Evolutionary conservation across 2,797 vertebrate genomes (phyloP), one percentile per base, ranked within the genome.

Genomic region (Urosaurus nigricauda): DNA sequence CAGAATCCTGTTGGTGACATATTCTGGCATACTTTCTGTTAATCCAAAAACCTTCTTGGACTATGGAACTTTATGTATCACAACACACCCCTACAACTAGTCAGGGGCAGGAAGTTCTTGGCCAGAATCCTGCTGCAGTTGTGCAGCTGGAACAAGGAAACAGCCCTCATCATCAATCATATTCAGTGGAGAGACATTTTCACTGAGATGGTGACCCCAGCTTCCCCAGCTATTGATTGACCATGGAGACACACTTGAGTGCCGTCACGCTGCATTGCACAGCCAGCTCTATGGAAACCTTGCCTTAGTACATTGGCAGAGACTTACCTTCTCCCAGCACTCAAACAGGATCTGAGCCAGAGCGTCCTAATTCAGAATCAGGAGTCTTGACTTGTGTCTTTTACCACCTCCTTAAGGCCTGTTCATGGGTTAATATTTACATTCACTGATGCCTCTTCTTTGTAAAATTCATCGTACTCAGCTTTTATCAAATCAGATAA

Each of bases 361-460:
- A 68, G 11, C 53, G 32, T 14, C 3, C 32, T 86, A 53, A 51
- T 68, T 79, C 47, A 78, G 74, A 65, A 68, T n/a, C 5, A 68
- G 47, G 26, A 84, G 19, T 58, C 19, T 40, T 70, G 73, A 84
- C 56, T 88, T 43, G 29, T 60, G 56, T 77, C 73, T 77, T 19
- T 60, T 60, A 83, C 7, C 8, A 43, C 4, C 35, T 65, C 17
- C 17, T 70, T 68, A 29, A 78, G 43, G 35, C 37, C 58, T 29
- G 70, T 58, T 84, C 29, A 79, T 60, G 37, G 40, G 11, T 53
- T 75, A 47, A 82, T 70, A 87, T 68, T 68, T 83, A 77, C n/a
- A 9, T 37, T 56, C 68, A 11, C 26, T 83, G 32, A 24, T 84
- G 37, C 37, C 21, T 40, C 13, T 63, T 58, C 32, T 60, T 43